A percentile compares a stretch with the other conserved stretches of the same genome.
Conservation (phyloP, 2,797 vertebrate species). For the Bradypodion ventrale region DNA sequence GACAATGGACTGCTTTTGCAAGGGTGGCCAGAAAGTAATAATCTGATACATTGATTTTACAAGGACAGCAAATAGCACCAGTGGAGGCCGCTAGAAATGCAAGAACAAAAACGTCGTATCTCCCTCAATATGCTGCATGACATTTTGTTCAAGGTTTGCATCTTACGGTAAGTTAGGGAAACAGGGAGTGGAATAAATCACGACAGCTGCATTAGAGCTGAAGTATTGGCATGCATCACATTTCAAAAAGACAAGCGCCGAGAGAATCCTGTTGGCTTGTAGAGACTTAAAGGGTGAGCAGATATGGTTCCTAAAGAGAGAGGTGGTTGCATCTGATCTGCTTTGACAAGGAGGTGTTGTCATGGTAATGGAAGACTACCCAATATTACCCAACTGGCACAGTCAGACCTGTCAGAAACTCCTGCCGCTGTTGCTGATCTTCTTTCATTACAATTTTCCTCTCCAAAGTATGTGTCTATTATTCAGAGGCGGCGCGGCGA, state of each 20-base stretch:
- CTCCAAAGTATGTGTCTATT: neutral
- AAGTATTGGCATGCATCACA: neutral
- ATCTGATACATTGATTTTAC: conserved; percentile 30
- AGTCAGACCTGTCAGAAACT: neutral
- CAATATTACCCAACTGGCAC: neutral
- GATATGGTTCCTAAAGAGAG: conserved; percentile 29
- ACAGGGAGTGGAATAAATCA: neutral
- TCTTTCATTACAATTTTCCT: neutral
- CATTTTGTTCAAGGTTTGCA: neutral
- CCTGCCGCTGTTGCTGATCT: neutral
- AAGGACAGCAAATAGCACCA: no score
- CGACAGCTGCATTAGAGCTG: neutral
- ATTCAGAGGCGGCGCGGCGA: neutral
- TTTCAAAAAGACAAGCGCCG: conserved; percentile 11
- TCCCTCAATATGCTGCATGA: no score
- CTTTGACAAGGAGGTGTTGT: conserved; percentile 53
- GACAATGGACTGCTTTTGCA: conserved; percentile 14
- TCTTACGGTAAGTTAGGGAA: neutral
- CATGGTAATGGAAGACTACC: conserved; percentile 47
- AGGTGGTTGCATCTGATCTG: conserved; percentile 21
- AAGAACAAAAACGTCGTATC: no score
- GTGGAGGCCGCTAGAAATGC: no score
- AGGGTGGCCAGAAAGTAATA: neutral
- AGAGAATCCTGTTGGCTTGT: conserved; percentile 12
- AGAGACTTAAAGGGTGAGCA: neutral